Evolutionary conservation across 2,797 vertebrate genomes (phyloP).

Genomic region (Chaetodon trifasciatus): DNA sequence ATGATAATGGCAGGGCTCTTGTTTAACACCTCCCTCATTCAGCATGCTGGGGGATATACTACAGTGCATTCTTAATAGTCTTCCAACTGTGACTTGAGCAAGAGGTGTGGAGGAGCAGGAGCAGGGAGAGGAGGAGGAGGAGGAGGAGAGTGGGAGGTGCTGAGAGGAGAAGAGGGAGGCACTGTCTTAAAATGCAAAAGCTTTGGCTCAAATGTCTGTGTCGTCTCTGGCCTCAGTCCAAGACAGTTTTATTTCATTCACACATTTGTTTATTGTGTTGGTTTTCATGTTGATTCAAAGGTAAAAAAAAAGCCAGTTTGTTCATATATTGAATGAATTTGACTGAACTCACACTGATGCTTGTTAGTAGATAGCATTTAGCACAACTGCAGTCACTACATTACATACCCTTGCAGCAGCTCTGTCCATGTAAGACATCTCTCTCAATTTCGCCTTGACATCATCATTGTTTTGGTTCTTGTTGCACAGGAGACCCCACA

Average conservation of each 20-base stretch:
- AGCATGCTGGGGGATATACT: constrained; percentile 48
- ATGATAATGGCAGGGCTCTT: constrained; percentile 62
- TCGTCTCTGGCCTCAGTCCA: constrained; percentile 40
- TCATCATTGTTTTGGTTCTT: constrained; percentile 63
- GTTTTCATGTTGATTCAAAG: constrained; percentile 21
- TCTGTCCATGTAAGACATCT: constrained; percentile 33
- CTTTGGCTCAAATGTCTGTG: constrained; percentile 23
- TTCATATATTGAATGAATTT: not conserved
- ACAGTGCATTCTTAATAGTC: constrained; percentile 67
- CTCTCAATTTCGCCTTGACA: constrained; percentile 45
- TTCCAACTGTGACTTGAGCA: constrained; percentile 74
- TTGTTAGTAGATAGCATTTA: not conserved
- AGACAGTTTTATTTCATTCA: constrained; percentile 9
- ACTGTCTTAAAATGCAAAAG: constrained; percentile 37
- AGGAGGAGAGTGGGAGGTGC: constrained; percentile 20
- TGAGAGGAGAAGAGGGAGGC: constrained; percentile 36
- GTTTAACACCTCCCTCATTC: constrained; percentile 66
- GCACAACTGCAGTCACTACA: constrained; percentile 14
- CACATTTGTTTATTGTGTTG: constrained; percentile 16
- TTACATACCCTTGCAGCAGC: constrained; percentile 18
- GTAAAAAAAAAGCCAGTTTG: not conserved
- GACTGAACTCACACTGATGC: not conserved
- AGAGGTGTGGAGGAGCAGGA: constrained; percentile 54
- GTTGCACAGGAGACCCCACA: constrained; percentile 55
- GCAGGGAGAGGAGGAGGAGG: not conserved